Base-by-base conservation (phyloP, 2,113 vertebrate species). In the Hipposideros armiger region DNA sequence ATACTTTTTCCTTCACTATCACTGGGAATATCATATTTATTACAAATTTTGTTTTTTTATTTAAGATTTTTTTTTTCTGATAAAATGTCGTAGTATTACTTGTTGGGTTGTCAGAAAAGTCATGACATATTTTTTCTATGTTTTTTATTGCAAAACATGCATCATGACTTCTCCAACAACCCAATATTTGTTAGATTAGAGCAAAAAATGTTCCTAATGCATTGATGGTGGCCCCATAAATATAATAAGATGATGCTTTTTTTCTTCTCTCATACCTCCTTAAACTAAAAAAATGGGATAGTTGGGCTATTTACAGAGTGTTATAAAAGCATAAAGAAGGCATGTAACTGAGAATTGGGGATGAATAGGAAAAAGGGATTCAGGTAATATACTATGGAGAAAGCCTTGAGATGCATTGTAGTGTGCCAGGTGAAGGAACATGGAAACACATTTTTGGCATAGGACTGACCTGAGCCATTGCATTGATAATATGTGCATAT, bases 11-110 rank as follows among this genome's bases (percentile, higher is more conserved):
- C 20, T 87, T 84, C 52, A 80, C 2, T 20, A 13, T 52, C 26
- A 64, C 15, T 70, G 28, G 69, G 56, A 82, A 73, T 58, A n/a
- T 74, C 32, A 16, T 50, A 56, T 62, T 50, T 90, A 52, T 90
- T 80, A 80, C 72, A 90, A 69, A 58, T n/a, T 95, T 67, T 84
- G 26, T 73, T 20, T 60, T 87, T 69, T 40, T 42, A 69, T 50
- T 67, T 70, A 86, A 64, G 54, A 64, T 15, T 50, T 50, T 85
- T 87, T 92, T 67, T 81, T 85, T 45, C 28, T 70, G 66, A 87
- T 36, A 73, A 87, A 56, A 36, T 73, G 28, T 64, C 32, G 86
- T 60, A 58, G 32, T 58, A 76, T 70, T 70, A 85, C 58, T 36
- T 36, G 36, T 36, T 36, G 36, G 36, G 36, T 36, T 36, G 36